Conservation (phyloP, 2,797 vertebrate genomes). For the Pangasius larnaudii region DNA sequence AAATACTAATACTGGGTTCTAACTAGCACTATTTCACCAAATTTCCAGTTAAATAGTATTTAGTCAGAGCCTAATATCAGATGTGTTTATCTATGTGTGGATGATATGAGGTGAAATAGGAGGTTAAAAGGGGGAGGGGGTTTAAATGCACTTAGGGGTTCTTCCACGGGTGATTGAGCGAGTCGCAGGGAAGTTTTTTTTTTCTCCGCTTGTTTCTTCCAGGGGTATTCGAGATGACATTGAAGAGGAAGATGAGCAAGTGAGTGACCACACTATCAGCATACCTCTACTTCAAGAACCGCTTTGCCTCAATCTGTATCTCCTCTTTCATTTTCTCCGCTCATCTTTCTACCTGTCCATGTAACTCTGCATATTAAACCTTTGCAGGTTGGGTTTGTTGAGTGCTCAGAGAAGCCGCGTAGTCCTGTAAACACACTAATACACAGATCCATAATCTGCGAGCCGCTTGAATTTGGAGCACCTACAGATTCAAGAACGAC, state of each 20-base stretch:
- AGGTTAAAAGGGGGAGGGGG: background rate
- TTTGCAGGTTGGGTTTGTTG: conserved; percentile 49
- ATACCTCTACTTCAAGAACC: conserved; percentile 66
- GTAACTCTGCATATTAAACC: background rate
- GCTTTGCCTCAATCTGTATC: conserved; percentile 47
- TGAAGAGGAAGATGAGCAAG: conserved; percentile 99
- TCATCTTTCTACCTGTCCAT: conserved; percentile 16
- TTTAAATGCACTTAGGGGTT: conserved; percentile 3
- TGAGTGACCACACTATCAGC: conserved; percentile 87
- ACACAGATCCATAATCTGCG: background rate
- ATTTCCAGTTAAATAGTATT: background rate
- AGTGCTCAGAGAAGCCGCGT: background rate
- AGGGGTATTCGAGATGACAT: conserved; percentile 99
- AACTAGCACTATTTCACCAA: background rate
- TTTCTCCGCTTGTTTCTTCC: conserved; percentile 99
- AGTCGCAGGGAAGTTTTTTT: conserved; percentile 99
- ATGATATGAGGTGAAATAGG: conserved; percentile 14
- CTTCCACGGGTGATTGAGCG: conserved; percentile 91
- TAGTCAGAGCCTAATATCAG: background rate
- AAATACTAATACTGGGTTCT: background rate
- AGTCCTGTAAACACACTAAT: background rate
- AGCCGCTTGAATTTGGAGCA: background rate
- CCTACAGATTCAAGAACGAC: too few relatives aligned
- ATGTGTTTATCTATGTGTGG: background rate
- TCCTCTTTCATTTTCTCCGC: conserved; percentile 43